A percentile compares a stretch with the other conserved stretches of the same genome.
These are phyloP conservation scores for Dastarcus helophoroides DNA, from an alignment of 2,888 invertebrate species.

Conservation along the genomic window DNA sequence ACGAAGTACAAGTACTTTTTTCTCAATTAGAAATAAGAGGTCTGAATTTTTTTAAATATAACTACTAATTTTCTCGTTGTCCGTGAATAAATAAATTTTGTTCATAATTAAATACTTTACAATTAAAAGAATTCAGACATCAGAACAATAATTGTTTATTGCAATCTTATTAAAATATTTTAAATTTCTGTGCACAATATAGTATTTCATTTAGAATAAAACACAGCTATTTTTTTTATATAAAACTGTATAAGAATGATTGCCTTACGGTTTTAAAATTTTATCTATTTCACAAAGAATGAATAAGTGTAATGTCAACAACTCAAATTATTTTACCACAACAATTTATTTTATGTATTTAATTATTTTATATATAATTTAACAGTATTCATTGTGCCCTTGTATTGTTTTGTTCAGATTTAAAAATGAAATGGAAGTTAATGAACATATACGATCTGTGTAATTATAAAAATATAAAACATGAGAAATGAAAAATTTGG, in stretches of 20 bases:
- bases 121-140: slow-evolving; percentile 13
- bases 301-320: slow-evolving; percentile 31
- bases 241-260: slow-evolving; percentile 35
- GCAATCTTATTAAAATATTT: slow-evolving; percentile 38
- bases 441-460: slow-evolving; percentile 18
- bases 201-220: slow-evolving; percentile 32
- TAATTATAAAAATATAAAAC: slow-evolving; percentile 12
- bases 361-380: slow-evolving; percentile 24
- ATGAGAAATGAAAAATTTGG: slow-evolving; percentile 13
- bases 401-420: slow-evolving; percentile 28
- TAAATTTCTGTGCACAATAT: slow-evolving; percentile 29
- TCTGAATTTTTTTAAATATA: slow-evolving; percentile 17
- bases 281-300: slow-evolving; percentile 25
- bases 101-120: slow-evolving; percentile 5
- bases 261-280: slow-evolving; percentile 30
- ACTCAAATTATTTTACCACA: slow-evolving; percentile 30
- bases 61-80: slow-evolving; percentile 15
- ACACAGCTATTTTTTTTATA: slow-evolving; percentile 33
- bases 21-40: slow-evolving; percentile 16
- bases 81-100: slow-evolving; percentile 7
- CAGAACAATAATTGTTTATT: slow-evolving; percentile 27
- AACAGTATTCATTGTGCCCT: slow-evolving; percentile 38
- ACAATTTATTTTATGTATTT: slow-evolving; percentile 30
- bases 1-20: slow-evolving; percentile 35
- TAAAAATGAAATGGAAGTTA: slow-evolving; percentile 6